phyloP scores from a whole-genome alignment of 2,797 vertebrate species.

The Meda fulgida region DNA sequence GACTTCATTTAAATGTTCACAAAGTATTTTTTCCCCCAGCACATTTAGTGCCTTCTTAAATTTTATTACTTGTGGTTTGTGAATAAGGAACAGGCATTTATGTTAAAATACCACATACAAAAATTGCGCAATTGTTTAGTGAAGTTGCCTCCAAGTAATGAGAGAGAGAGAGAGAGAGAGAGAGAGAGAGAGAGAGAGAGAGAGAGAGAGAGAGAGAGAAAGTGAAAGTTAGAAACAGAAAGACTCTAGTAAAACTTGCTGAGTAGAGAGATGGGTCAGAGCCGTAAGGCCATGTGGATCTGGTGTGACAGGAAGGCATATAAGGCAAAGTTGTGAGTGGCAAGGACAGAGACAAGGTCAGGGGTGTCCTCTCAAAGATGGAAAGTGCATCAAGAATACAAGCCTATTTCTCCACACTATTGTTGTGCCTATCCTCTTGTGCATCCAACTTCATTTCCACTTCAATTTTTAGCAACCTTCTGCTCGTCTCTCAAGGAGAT shows the following conservation, averaged over 20 bases:
- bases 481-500: conserved; percentile 89
- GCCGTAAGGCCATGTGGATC: conserved; percentile 30
- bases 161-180: background rate
- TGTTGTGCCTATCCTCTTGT: conserved; percentile 85
- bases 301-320: conserved; percentile 38
- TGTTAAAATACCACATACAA: background rate
- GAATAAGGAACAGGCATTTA: background rate
- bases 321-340: conserved; percentile 68
- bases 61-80: background rate
- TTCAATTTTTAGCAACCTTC: conserved; percentile 98
- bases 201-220: background rate
- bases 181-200: no score
- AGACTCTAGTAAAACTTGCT: conserved; percentile 33
- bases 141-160: background rate
- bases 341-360: conserved; percentile 90
- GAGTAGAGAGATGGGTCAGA: conserved; percentile 28
- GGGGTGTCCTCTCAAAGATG: conserved; percentile 71
- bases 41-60: background rate
- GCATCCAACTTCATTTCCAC: conserved; percentile 97
- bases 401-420: conserved; percentile 80
- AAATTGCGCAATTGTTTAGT: background rate
- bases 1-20: no score
- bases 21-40: background rate
- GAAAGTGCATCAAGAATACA: conserved; percentile 78
- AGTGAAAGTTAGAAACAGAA: background rate